A percentile compares a stretch with the other conserved stretches of the same genome.
phyloP scores from a whole-genome alignment of 2,113 vertebrate genomes.

The Calyptommatus sinebrachiatus region DNA sequence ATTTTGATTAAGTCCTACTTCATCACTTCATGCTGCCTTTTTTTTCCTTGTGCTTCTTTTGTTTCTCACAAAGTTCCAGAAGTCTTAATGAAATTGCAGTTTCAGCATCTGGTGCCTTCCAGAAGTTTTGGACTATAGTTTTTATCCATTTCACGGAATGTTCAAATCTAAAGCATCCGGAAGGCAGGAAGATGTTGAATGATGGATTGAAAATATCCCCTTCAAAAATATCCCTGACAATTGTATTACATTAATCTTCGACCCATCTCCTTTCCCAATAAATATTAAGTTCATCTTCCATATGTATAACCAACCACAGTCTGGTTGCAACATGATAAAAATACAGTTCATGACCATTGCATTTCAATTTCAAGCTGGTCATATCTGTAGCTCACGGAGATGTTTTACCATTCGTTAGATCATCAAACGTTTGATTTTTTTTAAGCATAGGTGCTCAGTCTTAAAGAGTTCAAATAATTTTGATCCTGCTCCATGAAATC shows the following conservation, averaged over 20 bases:
- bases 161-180: no score
- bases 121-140: no score
- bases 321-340: not conserved
- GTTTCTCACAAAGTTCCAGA: conserved; percentile 31
- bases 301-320: not conserved
- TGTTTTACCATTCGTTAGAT: not conserved
- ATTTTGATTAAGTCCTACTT: conserved; percentile 44
- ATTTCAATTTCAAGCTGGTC: not conserved
- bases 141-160: no score
- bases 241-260: not conserved
- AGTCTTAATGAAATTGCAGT: not conserved
- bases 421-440: not conserved
- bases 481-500: not conserved
- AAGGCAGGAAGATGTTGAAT: not conserved
- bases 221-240: not conserved
- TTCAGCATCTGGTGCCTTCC: no score
- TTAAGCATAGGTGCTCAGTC: not conserved
- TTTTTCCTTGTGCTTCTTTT: conserved; percentile 24
- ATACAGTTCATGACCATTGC: not conserved
- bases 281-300: not conserved
- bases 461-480: not conserved
- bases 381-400: not conserved
- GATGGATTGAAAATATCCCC: not conserved
- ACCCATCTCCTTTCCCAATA: not conserved
- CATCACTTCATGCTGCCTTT: not conserved